Conservation (phyloP, 1,140 invertebrate species). For the Oryctes rhinoceros region DNA sequence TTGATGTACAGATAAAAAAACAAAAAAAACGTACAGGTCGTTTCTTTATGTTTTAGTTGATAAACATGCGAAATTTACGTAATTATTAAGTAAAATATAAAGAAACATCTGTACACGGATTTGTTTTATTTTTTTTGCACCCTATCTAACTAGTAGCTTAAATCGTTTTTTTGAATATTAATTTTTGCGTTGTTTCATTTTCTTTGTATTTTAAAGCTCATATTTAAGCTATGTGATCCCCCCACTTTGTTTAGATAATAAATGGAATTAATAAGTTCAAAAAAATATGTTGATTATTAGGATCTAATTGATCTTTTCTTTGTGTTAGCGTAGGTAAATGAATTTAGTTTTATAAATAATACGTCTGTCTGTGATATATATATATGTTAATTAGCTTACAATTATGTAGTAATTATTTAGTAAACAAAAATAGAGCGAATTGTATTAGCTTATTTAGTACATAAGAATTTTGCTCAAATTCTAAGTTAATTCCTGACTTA, state of each 20-base stretch:
- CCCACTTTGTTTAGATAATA: slow-evolving; percentile 47
- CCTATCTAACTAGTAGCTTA: not conserved
- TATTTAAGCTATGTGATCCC: slow-evolving; percentile 54
- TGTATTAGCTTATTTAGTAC: no score
- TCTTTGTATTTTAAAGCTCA: slow-evolving; percentile 49
- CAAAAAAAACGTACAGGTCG: no score
- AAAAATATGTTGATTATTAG: slow-evolving; percentile 46
- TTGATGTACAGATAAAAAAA: not conserved
- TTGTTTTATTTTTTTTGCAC: not conserved
- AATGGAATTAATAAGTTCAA: slow-evolving; percentile 52
- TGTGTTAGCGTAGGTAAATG: no score
- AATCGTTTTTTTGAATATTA: slow-evolving; percentile 40
- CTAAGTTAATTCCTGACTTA: no score
- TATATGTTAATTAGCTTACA: not conserved
- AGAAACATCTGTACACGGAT: not conserved
- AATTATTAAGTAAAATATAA: no score
- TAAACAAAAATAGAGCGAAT: no score
- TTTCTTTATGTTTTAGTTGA: no score
- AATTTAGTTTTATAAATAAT: no score
- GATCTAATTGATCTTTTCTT: no score
- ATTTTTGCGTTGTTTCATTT: slow-evolving; percentile 49
- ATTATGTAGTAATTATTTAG: not conserved
- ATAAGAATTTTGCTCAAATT: no score
- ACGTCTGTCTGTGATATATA: no score
- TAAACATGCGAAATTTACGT: no score